Percentiles rank a stretch among this genome's conserved stretches.
These are phyloP conservation scores for Drosophila eugracilis DNA, from an alignment of 1,140 invertebrate species.

Conservation along the genomic window DNA sequence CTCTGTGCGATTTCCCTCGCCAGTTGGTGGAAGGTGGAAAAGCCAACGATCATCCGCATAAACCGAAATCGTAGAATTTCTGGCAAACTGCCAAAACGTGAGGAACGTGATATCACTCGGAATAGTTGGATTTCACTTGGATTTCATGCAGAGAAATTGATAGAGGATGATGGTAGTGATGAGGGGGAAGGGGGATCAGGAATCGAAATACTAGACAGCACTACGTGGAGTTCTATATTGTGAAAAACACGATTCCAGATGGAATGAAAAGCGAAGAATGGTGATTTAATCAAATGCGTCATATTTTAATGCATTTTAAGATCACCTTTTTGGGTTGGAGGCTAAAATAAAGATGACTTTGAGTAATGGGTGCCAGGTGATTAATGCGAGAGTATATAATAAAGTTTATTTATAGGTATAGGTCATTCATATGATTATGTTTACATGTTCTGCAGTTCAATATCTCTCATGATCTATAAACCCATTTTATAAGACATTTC, in stretches of 20 bases:
- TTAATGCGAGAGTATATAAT: neutral
- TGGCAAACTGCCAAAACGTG: slow-evolving; percentile 39
- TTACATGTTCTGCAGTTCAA: too few relatives aligned
- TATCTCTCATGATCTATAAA: too few relatives aligned
- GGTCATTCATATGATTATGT: neutral
- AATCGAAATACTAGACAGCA: slow-evolving; percentile 5
- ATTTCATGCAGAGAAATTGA: slow-evolving; percentile 5
- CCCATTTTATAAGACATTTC: too few relatives aligned
- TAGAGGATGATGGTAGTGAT: too few relatives aligned
- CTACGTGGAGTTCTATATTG: slow-evolving; percentile 10
- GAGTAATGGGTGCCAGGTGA: neutral
- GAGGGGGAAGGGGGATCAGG: neutral
- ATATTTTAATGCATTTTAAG: slow-evolving; percentile 4
- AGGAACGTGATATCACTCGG: slow-evolving; percentile 42
- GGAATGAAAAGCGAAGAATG: neutral
- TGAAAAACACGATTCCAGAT: neutral
- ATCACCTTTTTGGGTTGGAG: neutral
- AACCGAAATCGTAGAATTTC: slow-evolving; percentile 41
- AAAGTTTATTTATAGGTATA: neutral
- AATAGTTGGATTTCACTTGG: slow-evolving; percentile 35
- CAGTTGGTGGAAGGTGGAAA: slow-evolving; percentile 16
- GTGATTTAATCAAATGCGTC: slow-evolving; percentile 11
- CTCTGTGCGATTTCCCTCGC: slow-evolving; percentile 30
- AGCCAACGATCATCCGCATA: slow-evolving; percentile 13
- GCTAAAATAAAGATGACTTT: neutral